Evolutionary conservation across 2,888 invertebrate genomes (phyloP).

Genomic region (Cosmia trapezina): DNA sequence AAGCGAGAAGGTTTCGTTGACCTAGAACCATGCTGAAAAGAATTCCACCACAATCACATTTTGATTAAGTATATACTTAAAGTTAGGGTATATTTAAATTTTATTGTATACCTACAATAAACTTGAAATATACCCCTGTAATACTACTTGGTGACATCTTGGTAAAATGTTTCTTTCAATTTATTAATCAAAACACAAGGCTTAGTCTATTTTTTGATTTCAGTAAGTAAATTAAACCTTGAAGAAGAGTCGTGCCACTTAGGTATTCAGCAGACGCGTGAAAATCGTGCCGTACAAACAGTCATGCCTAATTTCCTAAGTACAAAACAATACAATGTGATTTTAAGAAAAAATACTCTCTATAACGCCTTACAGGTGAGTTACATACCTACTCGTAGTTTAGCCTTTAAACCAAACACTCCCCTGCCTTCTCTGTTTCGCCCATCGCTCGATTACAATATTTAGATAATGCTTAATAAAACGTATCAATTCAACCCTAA

Average conservation of each 20-base stretch:
- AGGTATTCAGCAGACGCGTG: constrained; percentile 31
- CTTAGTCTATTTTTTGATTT: constrained; percentile 1
- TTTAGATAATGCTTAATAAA: neutral
- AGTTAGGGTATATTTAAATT: no score
- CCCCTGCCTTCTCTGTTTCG: neutral
- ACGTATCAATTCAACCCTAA: neutral
- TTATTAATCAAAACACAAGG: neutral
- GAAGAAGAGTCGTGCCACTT: constrained; percentile 16
- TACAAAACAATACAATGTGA: constrained; percentile 11
- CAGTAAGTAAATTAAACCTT: constrained; percentile 5
- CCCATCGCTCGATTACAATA: no score
- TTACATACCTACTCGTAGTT: neutral
- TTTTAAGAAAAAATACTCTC: neutral
- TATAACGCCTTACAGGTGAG: neutral
- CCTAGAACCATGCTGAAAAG: no score
- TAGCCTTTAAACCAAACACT: neutral
- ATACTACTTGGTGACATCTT: neutral
- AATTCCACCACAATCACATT: neutral
- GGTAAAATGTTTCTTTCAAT: neutral
- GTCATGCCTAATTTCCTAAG: constrained; percentile 25
- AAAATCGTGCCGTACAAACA: constrained; percentile 28
- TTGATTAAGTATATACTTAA: neutral
- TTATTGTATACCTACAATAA: no score
- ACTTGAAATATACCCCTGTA: no score
- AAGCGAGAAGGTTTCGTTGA: neutral